These are phyloP conservation scores for Sinocyclocheilus anophthalmus DNA, from an alignment of 2,113 vertebrate species.

Conservation along the genomic window DNA sequence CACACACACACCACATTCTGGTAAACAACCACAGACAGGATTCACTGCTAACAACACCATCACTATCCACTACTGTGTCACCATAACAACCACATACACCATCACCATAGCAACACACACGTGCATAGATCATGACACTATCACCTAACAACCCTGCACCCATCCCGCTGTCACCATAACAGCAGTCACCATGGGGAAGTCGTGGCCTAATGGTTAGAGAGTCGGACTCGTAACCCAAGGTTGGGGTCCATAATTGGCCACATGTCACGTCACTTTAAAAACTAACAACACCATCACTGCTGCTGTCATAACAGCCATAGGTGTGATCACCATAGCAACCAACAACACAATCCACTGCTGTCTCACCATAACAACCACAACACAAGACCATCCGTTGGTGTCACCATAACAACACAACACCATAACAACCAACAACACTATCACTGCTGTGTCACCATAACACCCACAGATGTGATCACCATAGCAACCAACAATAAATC, in stretches of 20 bases:
- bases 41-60: constrained; percentile 51
- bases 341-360: neutral
- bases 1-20: too few relatives aligned
- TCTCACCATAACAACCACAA: neutral
- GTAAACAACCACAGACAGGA: constrained; percentile 71
- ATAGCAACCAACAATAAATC: neutral
- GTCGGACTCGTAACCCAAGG: too few relatives aligned
- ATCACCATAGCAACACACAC: neutral
- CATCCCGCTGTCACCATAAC: neutral
- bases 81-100: neutral
- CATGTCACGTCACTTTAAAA: neutral
- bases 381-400: neutral
- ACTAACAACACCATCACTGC: neutral
- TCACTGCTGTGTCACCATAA: neutral
- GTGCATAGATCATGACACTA: too few relatives aligned
- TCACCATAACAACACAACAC: neutral
- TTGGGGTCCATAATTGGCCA: too few relatives aligned
- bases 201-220: too few relatives aligned
- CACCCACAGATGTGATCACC: neutral
- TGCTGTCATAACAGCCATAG: neutral
- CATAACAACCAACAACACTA: neutral
- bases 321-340: neutral
- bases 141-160: neutral
- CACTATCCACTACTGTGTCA: neutral
- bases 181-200: too few relatives aligned